These are phyloP conservation scores for Kuschelorhynchus macadamiae DNA, from an alignment of 2,888 invertebrate genomes.

Conservation along the genomic window DNA sequence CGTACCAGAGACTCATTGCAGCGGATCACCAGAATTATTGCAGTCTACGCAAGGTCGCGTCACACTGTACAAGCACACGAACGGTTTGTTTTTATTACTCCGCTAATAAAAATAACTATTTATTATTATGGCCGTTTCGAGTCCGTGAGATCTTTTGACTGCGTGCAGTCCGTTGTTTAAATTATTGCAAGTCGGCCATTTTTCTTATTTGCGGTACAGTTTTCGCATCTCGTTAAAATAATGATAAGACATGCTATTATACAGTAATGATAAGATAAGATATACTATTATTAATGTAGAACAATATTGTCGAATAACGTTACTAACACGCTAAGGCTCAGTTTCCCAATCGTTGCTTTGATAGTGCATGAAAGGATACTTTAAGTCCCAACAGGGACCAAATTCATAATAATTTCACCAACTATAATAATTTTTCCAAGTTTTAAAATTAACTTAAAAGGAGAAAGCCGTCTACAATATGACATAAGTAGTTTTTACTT, in stretches of 20 bases:
- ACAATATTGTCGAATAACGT: too few relatives aligned
- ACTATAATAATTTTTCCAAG: too few relatives aligned
- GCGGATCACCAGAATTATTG: conserved; percentile 4
- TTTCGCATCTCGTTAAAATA: conserved; percentile 14
- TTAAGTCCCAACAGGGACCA: too few relatives aligned
- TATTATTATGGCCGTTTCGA: conserved; percentile 21
- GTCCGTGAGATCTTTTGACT: conserved; percentile 25
- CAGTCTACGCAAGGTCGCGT: conserved; percentile 17
- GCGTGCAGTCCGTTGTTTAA: conserved; percentile 16
- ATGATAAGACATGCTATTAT: conserved; percentile 6
- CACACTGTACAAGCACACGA: conserved; percentile 7
- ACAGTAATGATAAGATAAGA: neutral
- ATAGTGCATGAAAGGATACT: too few relatives aligned
- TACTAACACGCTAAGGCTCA: too few relatives aligned
- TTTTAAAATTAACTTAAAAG: too few relatives aligned
- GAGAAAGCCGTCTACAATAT: too few relatives aligned
- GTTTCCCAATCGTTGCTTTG: too few relatives aligned
- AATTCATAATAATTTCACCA: too few relatives aligned
- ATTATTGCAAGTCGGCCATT: conserved; percentile 12
- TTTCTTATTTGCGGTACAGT: neutral
- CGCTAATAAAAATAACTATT: conserved; percentile 22
- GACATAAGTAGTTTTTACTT: too few relatives aligned
- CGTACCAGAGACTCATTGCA: too few relatives aligned
- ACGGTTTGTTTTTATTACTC: conserved; percentile 23
- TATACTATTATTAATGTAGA: too few relatives aligned